Conservation (phyloP, 2,888 invertebrate species). For the Tachina lurida region DNA sequence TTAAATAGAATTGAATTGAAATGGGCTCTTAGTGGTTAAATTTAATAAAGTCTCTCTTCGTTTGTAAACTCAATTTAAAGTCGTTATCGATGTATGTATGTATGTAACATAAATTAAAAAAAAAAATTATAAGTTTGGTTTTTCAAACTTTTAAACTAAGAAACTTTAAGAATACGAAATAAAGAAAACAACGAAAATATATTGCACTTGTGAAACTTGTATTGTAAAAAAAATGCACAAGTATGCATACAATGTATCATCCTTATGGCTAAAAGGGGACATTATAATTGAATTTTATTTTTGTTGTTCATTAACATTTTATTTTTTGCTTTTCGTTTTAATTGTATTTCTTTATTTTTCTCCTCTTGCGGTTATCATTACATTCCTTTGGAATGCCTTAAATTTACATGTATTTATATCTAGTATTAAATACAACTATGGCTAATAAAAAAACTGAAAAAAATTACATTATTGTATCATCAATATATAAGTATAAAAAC, state of each 20-base stretch:
- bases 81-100: no score
- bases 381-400: constrained; percentile 71
- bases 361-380: constrained; percentile 29
- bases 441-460: constrained; percentile 59
- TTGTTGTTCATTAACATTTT: constrained; percentile 8
- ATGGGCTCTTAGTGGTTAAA: no score
- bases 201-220: no score
- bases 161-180: no score
- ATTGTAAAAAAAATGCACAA: background rate
- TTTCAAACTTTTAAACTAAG: no score
- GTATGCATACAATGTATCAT: background rate
- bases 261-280: constrained; percentile 8
- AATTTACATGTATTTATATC: constrained; percentile 67
- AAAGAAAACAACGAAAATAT: no score
- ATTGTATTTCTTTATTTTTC: constrained; percentile 39
- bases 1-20: no score
- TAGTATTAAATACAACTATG: constrained; percentile 70
- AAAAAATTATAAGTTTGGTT: no score
- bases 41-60: no score
- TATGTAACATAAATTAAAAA: no score
- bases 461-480: constrained; percentile 44
- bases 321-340: constrained; percentile 19
- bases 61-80: no score
- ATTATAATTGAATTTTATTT: constrained; percentile 9
- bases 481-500: constrained; percentile 55